A percentile compares a stretch with the other conserved stretches of the same genome.
phyloP scores from a whole-genome alignment of 1,140 invertebrate genomes.

The Drosophila equinoxialis region DNA sequence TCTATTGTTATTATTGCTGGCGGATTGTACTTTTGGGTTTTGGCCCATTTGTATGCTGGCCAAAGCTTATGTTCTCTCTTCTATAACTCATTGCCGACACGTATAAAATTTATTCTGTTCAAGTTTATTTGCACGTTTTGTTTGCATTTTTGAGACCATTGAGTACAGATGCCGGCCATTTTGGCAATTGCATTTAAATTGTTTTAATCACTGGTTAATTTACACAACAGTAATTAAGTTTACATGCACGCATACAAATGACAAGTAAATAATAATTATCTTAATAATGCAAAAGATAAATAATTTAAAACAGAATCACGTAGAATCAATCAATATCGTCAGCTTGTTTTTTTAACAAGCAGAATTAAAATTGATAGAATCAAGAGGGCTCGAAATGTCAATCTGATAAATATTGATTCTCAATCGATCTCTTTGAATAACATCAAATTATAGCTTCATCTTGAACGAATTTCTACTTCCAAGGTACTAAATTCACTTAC shows the following conservation, averaged over 20 bases:
- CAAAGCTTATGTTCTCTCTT: slow-evolving; percentile 22
- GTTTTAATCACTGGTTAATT: slow-evolving; percentile 63
- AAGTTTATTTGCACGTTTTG: slow-evolving; percentile 51
- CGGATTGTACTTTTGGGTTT: slow-evolving; percentile 43
- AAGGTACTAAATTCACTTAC: too few relatives aligned
- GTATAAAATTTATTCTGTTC: slow-evolving; percentile 69
- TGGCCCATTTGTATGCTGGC: slow-evolving; percentile 62
- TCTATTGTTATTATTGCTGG: slow-evolving; percentile 46
- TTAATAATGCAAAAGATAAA: slow-evolving; percentile 33
- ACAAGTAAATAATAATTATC: slow-evolving; percentile 55
- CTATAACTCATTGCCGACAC: slow-evolving; percentile 72
- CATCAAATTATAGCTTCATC: too few relatives aligned
- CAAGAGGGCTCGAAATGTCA: too few relatives aligned
- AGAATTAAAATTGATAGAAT: too few relatives aligned
- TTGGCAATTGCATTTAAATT: slow-evolving; percentile 50
- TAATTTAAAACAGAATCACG: not conserved
- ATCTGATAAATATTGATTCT: too few relatives aligned
- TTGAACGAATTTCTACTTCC: too few relatives aligned
- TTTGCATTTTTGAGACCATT: slow-evolving; percentile 32
- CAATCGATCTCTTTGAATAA: too few relatives aligned
- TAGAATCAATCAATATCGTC: not conserved
- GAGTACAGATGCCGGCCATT: slow-evolving; percentile 17
- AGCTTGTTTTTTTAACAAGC: too few relatives aligned
- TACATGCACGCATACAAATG: slow-evolving; percentile 20
- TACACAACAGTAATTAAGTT: slow-evolving; percentile 57